Conservation (phyloP, 2,797 vertebrate species). For the Protosalanx chinensis region DNA sequence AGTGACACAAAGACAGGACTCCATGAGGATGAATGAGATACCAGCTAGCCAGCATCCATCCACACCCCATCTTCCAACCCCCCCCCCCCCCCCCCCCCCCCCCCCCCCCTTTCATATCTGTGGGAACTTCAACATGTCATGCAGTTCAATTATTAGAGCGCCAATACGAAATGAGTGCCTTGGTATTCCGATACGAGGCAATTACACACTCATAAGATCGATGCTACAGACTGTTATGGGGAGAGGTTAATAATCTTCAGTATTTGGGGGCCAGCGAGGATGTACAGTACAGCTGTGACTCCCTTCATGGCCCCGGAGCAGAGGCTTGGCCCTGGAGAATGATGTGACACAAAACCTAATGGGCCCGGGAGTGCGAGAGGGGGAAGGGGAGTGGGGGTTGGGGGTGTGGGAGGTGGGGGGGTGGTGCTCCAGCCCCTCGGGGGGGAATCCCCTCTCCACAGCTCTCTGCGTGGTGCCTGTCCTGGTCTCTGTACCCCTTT, state of each 20-base stretch:
- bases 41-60: constrained; percentile 14
- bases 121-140: background rate
- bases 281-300: background rate
- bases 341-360: background rate
- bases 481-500: constrained; percentile 26
- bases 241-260: background rate
- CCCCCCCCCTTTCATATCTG: too few relatives aligned
- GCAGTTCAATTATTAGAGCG: too few relatives aligned
- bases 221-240: background rate
- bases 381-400: constrained; percentile 15
- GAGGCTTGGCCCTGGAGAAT: background rate
- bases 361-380: constrained; percentile 1
- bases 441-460: constrained; percentile 18
- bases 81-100: too few relatives aligned
- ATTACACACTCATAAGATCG: background rate
- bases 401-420: constrained; percentile 1
- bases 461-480: constrained; percentile 35
- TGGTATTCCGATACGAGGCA: too few relatives aligned
- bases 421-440: constrained; percentile 18
- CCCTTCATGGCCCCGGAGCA: background rate
- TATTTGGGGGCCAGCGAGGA: background rate
- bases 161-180: too few relatives aligned
- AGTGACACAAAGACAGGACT: constrained; percentile 58
- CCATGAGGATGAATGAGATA: constrained; percentile 57
- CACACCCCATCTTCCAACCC: background rate